Base-by-base conservation (phyloP, 1,140 invertebrate genomes). In the Aphelinus certus region DNA sequence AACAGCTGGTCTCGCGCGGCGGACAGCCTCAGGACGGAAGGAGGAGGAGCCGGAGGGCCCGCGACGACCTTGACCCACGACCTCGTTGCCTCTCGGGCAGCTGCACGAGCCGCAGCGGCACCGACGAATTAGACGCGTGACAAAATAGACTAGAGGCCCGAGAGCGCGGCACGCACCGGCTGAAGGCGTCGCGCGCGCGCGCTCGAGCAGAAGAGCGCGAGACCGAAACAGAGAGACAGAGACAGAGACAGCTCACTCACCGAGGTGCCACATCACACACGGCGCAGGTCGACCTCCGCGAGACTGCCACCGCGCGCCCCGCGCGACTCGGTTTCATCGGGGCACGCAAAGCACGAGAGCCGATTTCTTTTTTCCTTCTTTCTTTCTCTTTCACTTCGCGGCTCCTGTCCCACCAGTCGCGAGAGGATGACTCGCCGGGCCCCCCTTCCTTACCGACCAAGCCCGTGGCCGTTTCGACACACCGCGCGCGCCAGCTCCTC, bases 61-160 rank as follows among this genome's bases (percentile, higher is more conserved):
- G 78, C 78, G 73, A 67, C 83, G 84, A 87, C 87, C 87, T 87
- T 87, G 84, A 87, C 86, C 85, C 82, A 81, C 81, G 84, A 85
- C 84, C 84, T 82, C 84, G 76, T 64, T 74, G 66, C 73, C 63
- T 47, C 26, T 26, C 26, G 26, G 0, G 26, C 26, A 26, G 26
- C 26, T 26, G 26, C 26, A 26, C 26, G 45, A 26, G 71, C 71
- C 71, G 47, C 51, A 9, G 9, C 51, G 51, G 4, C 9, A 9
- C 9, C 9, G 4, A 1, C 9, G 51, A 53, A 6, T 53, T 9
- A 6, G 26, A 26, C 26, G 26, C 26, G 9, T 53, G 9, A 9
- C 4, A 53, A 53, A 53, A 9, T 6, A 53, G 51, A 53, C 51
- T 53, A 53, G 1, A 53, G 9, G 4, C 4, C 4, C 51, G 4